Evolutionary conservation across 1,140 invertebrate genomes (phyloP), one percentile per base, ranked within the genome.

Genomic region (Latrodectus geometricus): DNA sequence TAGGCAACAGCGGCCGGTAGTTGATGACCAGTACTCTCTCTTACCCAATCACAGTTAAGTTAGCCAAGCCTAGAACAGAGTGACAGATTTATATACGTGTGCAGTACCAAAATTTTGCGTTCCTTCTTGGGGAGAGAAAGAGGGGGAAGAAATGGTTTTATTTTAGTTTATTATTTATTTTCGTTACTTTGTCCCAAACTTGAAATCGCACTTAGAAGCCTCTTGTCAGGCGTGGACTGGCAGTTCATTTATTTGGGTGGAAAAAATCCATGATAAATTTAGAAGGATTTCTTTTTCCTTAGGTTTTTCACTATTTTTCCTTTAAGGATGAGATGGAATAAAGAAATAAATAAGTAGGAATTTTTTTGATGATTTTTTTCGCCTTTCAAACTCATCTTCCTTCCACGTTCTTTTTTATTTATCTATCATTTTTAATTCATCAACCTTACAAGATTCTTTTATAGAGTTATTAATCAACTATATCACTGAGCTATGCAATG

Each of bases 231-330:
- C 23, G 35, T 54, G 82, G 14, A 76, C 56, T 75, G 82, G 82
- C 82, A 76, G 72, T 84, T 84, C 82, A 84, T 84, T 84, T 84
- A 84, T 84, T 84, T 84, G 56, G 65, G 17, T 75, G 56, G 82
- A 68, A 84, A 75, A 84, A 84, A 84, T 76, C 73, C 82, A 84
- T 84, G 82, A 84, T 84, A 84, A 84, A 84, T 84, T 84, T 84
- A 74, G 73, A 76, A 76, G 73, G 48, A 72, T 52, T 81, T 76
- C 61, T 70, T 48, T 52, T 84, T 49, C 49, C n/a, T 81, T 68
- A 68, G 66, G 20, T 65, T 82, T 69, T 69, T 73, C n/a, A 56
- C 49, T 70, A 56, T 65, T 35, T 50, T 14, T 76, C 21, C 61
- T 7, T 61, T 9, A 74, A 54, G 49, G 73, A 76, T 50, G 73